phyloP scores from a whole-genome alignment of 2,113 vertebrate species.

The Numida meleagris region DNA sequence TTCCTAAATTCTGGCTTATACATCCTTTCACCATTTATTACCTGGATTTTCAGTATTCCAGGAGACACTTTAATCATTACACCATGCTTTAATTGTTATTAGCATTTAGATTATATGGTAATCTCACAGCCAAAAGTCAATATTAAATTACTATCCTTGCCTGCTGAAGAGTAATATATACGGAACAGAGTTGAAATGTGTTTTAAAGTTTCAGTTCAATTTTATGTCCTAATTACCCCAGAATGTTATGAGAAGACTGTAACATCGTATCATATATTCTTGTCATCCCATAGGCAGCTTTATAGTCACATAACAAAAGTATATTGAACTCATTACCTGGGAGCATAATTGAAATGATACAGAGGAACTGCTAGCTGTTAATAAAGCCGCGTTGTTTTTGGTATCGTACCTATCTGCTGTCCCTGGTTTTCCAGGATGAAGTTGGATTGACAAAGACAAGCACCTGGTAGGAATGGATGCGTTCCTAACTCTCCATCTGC shows the following conservation, averaged over 20 bases:
- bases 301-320: slow-evolving; percentile 15
- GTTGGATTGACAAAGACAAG: background rate
- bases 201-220: slow-evolving; percentile 59
- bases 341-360: slow-evolving; percentile 13
- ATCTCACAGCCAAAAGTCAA: slow-evolving; percentile 62
- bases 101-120: slow-evolving; percentile 74
- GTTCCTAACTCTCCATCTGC: background rate
- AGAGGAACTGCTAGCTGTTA: background rate
- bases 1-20: background rate
- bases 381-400: background rate
- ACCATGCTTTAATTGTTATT: slow-evolving; percentile 65
- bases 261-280: slow-evolving; percentile 41
- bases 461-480: fast-evolving
- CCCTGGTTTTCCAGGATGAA: fast-evolving
- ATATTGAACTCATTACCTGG: slow-evolving; percentile 27
- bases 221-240: slow-evolving; percentile 72
- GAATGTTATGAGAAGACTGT: slow-evolving; percentile 38
- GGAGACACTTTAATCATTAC: slow-evolving; percentile 53
- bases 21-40: slow-evolving; percentile 11
- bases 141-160: slow-evolving; percentile 72
- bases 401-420: background rate
- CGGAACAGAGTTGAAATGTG: slow-evolving; percentile 29
- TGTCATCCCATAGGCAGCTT: slow-evolving; percentile 48
- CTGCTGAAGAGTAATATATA: background rate
- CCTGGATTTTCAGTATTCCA: slow-evolving; percentile 40